Evolutionary conservation across 2,797 vertebrate genomes (phyloP).

Genomic region (Scolopax rusticola): DNA sequence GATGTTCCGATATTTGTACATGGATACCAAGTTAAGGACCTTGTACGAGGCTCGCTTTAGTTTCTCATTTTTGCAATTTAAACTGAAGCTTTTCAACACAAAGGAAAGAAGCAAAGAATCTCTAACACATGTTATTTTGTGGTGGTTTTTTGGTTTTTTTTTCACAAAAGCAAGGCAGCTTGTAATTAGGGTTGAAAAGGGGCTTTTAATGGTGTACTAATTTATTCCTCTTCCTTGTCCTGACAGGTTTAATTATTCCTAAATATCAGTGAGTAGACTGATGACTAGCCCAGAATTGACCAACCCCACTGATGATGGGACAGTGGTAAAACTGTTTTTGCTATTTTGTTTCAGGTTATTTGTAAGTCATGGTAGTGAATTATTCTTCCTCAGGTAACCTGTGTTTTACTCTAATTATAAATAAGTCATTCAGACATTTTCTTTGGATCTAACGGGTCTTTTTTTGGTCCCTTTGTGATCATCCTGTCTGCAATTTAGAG

Average conservation of each 20-base stretch:
- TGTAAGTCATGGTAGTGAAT: neutral
- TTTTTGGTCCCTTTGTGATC: neutral
- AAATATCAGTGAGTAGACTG: conserved; percentile 38
- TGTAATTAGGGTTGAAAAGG: conserved; percentile 45
- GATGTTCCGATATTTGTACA: neutral
- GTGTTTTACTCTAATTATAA: conserved; percentile 8
- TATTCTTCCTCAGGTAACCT: conserved; percentile 11
- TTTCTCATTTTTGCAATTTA: neutral
- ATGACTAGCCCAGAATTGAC: neutral
- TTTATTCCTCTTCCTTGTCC: conserved; percentile 57
- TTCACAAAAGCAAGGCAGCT: neutral
- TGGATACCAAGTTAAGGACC: neutral
- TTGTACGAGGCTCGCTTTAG: neutral
- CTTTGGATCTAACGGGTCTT: neutral
- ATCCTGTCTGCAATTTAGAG: neutral
- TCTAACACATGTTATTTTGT: neutral
- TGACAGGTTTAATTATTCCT: conserved; percentile 66
- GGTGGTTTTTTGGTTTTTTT: neutral
- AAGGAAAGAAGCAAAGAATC: neutral
- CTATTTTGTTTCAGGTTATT: neutral
- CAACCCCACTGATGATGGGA: neutral
- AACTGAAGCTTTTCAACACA: neutral
- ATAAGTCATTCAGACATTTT: neutral
- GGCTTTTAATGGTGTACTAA: conserved; percentile 33
- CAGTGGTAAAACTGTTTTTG: neutral